Base-by-base conservation (phyloP, 1,140 invertebrate genomes). In the Magallana ariakensis region DNA sequence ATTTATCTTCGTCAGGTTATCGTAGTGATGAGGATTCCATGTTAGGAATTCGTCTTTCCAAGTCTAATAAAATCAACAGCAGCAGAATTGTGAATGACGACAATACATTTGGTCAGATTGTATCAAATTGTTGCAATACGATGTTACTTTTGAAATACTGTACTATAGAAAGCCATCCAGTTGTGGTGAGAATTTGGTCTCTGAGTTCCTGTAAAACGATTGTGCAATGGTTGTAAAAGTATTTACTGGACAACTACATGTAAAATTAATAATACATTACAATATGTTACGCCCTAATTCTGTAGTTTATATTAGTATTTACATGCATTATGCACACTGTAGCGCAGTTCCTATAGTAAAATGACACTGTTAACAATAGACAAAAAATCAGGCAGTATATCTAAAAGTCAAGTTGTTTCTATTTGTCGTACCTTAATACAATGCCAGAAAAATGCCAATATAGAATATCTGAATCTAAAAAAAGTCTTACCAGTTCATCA, bases 1-100 rank as follows among this genome's bases (percentile, higher is more conserved):
- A 55, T 95, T 91, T 54, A 95, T 93, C 81, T 95, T 94, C 70
- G 87, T 91, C 16, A 95, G 94, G 57, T 94, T 94, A 62, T 94
- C 93, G 87, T 94, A 95, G 11, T 94, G 89, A 70, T 91, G 87
- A 60, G 93, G 93, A 85, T 94, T 92, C 95, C 95, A 95, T 83
- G 90, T 89, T 16, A 95, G 87, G 62, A 95, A 92, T 56, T 94
- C 91, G 87, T 95, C 95, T 75, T 91, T 89, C 95, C 95, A 95
- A 84, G 92, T 91, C 95, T 83, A 56, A 95, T 90, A 60, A 86
- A 83, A 84, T 19, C 75, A 84, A 13, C 22, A 70, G 7, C 5
- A 80, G 46, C 22, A 26, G 1, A 33, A 80, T 10, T 80, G 8
- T 46, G 8, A 11, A 26, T 26, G 16, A 80, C 33, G 26, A 53